Percentiles rank a stretch among this genome's conserved stretches.
Conservation (phyloP, 1,140 invertebrate species). For the Zaprionus capensis region DNA sequence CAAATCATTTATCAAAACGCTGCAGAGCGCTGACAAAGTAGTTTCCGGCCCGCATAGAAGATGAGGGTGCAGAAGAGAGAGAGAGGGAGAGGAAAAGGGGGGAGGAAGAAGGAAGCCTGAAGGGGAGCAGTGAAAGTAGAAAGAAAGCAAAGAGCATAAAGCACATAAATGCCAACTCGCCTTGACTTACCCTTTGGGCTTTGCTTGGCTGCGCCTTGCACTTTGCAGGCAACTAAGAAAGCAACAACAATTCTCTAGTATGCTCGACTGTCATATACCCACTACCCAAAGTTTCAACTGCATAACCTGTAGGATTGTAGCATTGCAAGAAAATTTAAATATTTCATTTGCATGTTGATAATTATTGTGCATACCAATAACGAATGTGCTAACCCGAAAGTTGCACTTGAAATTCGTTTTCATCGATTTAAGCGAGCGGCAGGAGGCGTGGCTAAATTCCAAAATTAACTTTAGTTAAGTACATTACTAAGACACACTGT, state of each 20-base stretch:
- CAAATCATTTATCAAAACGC: conserved; percentile 52
- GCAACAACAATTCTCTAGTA: neutral
- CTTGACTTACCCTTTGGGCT: neutral
- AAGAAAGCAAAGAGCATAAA: neutral
- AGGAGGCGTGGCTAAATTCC: neutral
- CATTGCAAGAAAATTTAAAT: too few species aligned
- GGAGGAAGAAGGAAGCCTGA: neutral
- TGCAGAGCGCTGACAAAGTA: conserved; percentile 26
- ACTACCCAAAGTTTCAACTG: too few species aligned
- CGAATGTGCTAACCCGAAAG: too few species aligned
- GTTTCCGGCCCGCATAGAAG: conserved; percentile 9
- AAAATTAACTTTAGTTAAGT: too few species aligned
- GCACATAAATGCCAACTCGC: conserved; percentile 18
- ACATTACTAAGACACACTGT: too few species aligned
- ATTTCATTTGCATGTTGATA: neutral
- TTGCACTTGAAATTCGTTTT: too few species aligned
- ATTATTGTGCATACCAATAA: neutral
- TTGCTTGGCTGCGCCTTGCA: neutral
- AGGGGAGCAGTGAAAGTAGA: neutral
- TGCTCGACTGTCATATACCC: too few species aligned
- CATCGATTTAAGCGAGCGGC: too few species aligned
- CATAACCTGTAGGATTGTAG: too few species aligned
- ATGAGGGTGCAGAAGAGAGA: neutral
- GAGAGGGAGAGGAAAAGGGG: neutral
- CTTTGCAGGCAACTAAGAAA: neutral